phyloP scores from a whole-genome alignment of 2,113 vertebrate genomes.

The Acanthochromis polyacanthus region DNA sequence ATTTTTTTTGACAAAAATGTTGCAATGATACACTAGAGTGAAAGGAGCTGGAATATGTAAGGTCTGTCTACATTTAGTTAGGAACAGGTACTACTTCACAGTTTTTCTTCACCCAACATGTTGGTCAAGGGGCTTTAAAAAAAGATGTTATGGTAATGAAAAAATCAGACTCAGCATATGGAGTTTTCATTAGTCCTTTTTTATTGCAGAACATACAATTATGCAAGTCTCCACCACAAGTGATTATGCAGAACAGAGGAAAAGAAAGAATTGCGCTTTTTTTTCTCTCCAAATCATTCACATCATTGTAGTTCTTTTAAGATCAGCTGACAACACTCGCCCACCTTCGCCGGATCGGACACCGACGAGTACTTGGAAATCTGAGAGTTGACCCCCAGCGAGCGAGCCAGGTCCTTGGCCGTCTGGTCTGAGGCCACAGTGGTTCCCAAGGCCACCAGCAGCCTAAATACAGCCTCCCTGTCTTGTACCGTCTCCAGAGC shows the following conservation, averaged over 20 bases:
- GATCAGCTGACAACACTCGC: conserved; percentile 94
- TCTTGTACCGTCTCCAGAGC: conserved; percentile 95
- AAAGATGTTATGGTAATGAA: conserved; percentile 24
- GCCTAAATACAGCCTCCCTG: conserved; percentile 95
- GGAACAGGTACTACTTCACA: no score
- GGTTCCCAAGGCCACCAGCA: conserved; percentile 96
- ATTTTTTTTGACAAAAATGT: no score
- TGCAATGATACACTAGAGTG: no score
- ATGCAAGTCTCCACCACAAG: conserved; percentile 59
- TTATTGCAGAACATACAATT: conserved; percentile 72
- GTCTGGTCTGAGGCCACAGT: conserved; percentile 91
- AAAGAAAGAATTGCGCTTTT: conserved; percentile 57
- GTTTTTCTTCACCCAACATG: not conserved
- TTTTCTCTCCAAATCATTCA: conserved; percentile 43
- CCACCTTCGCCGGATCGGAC: conserved; percentile 95
- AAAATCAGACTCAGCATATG: conserved; percentile 27
- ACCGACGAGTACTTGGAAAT: conserved; percentile 93
- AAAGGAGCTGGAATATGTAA: no score
- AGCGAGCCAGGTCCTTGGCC: conserved; percentile 93
- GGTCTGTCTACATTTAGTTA: no score
- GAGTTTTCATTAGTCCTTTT: conserved; percentile 59
- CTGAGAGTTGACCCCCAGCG: conserved; percentile 93
- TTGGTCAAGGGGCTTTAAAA: not conserved
- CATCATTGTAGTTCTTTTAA: conserved; percentile 90
- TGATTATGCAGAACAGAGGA: conserved; percentile 44